A percentile compares a stretch with the other conserved stretches of the same genome.
phyloP scores from a whole-genome alignment of 2,888 invertebrate genomes.

The Xestia sexstrigata region DNA sequence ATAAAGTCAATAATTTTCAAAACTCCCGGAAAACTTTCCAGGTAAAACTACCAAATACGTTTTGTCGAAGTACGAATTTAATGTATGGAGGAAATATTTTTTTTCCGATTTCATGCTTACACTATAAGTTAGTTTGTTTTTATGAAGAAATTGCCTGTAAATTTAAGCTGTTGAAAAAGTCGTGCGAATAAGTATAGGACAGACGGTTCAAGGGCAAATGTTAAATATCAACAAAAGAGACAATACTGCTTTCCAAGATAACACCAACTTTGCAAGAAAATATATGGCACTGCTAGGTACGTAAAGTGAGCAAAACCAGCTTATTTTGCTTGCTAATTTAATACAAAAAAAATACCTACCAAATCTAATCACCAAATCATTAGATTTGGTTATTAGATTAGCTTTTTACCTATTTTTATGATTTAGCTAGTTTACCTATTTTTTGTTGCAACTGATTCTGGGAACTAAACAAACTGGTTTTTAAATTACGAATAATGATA shows the following conservation, averaged over 20 bases:
- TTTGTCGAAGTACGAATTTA: not conserved
- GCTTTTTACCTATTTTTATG: too few species aligned
- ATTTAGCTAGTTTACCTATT: not conserved
- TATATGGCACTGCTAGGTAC: not conserved
- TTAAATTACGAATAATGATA: conserved; percentile 13
- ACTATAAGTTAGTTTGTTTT: not conserved
- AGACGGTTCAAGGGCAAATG: not conserved
- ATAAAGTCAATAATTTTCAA: too few species aligned
- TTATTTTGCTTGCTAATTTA: not conserved
- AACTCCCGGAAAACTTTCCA: too few species aligned
- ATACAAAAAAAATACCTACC: not conserved
- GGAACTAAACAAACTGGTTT: conserved; percentile 23
- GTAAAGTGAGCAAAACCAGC: not conserved
- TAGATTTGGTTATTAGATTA: too few species aligned
- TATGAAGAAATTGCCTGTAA: not conserved
- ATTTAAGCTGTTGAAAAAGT: not conserved
- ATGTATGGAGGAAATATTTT: not conserved
- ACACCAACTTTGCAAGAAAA: not conserved
- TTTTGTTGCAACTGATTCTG: not conserved
- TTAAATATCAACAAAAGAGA: not conserved
- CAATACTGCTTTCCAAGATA: not conserved
- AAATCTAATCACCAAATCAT: too few species aligned
- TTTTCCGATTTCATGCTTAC: not conserved
- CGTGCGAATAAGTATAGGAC: not conserved
- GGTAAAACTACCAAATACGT: too few species aligned